phyloP scores from a whole-genome alignment of 2,888 invertebrate species.

The Sycophila texana region DNA sequence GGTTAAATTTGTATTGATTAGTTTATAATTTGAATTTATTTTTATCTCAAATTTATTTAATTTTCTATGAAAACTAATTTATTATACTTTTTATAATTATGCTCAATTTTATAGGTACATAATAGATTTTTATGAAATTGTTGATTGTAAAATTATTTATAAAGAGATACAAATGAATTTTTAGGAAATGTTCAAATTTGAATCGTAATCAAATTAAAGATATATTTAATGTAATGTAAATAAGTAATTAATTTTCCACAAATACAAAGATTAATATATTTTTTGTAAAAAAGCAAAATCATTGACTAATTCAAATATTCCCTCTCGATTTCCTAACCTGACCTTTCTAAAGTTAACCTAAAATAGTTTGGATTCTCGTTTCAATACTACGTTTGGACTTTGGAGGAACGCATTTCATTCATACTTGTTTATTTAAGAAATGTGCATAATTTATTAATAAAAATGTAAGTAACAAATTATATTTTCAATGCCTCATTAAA shows the following conservation, averaged over 20 bases:
- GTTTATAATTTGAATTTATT: slow-evolving; percentile 5
- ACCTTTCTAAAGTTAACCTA: not conserved
- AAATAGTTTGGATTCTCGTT: not conserved
- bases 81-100: not conserved
- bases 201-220: not conserved
- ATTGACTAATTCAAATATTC: not conserved
- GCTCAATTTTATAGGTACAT: slow-evolving; percentile 27
- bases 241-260: slow-evolving; percentile 24
- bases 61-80: slow-evolving; percentile 28
- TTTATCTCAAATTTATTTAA: slow-evolving; percentile 26
- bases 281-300: slow-evolving; percentile 26
- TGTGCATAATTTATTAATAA: no score
- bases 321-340: slow-evolving; percentile 3
- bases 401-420: no score
- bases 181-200: slow-evolving; percentile 6
- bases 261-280: slow-evolving; percentile 21
- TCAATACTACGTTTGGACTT: no score
- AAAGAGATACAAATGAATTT: slow-evolving; percentile 24
- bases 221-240: slow-evolving; percentile 23
- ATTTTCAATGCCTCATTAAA: no score
- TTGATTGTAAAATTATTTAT: slow-evolving; percentile 11
- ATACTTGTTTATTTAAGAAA: no score
- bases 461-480: no score
- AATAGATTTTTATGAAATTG: slow-evolving; percentile 25
- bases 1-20: slow-evolving; percentile 21